phyloP scores from a whole-genome alignment of 2,888 invertebrate species.

The Lasioglossum zephyrum region DNA sequence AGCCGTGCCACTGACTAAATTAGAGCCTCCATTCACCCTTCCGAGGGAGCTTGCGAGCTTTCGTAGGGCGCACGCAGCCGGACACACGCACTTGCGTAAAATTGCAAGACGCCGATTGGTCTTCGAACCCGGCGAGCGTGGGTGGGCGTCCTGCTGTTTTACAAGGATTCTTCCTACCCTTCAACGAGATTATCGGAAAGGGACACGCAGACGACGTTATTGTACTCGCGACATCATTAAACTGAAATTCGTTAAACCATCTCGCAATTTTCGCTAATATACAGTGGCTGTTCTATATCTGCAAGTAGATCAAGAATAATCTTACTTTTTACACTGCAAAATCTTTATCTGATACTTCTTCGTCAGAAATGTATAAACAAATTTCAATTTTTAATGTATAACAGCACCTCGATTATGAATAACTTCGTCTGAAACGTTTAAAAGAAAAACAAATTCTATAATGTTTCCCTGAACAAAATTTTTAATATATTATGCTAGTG shows the following conservation, averaged over 20 bases:
- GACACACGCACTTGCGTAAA: slow-evolving; percentile 70
- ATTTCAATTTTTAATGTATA: neutral
- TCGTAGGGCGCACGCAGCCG: slow-evolving; percentile 68
- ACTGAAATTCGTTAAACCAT: neutral
- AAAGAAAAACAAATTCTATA: neutral
- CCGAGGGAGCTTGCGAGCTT: slow-evolving; percentile 68
- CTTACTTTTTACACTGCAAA: neutral
- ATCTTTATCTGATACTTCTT: neutral
- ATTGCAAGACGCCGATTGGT: slow-evolving; percentile 73
- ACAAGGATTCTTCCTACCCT: slow-evolving; percentile 5
- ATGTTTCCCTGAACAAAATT: neutral
- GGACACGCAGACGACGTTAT: neutral
- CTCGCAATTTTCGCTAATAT: neutral
- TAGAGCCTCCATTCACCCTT: slow-evolving; percentile 75
- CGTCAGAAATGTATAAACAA: neutral
- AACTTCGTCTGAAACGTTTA: neutral
- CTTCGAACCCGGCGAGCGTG: slow-evolving; percentile 50
- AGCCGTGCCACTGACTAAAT: slow-evolving; percentile 74
- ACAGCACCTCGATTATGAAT: neutral
- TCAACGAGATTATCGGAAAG: neutral
- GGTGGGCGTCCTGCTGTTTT: slow-evolving; percentile 34
- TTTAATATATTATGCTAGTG: neutral
- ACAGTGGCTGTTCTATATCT: neutral
- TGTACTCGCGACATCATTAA: neutral
- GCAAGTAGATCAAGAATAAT: neutral